A percentile compares a stretch with the other conserved stretches of the same genome.
Evolutionary conservation across 2,888 invertebrate species (phyloP).

Genomic region (Drosophila bunnanda): DNA sequence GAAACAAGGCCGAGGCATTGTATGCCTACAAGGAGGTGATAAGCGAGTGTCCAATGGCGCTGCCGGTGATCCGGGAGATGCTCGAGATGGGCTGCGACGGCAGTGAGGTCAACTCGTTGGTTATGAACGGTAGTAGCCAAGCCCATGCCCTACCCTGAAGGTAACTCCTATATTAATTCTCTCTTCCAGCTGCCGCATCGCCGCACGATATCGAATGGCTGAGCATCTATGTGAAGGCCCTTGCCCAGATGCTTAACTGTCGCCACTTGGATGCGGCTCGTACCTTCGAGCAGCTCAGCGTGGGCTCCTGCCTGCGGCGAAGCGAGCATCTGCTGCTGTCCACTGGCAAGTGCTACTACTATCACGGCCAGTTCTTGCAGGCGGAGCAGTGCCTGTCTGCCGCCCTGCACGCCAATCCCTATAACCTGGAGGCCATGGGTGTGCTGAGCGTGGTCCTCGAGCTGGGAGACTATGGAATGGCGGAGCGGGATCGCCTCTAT

Average conservation of each 20-base stretch:
- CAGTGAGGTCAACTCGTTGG: conserved; percentile 90
- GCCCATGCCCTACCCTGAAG: not conserved
- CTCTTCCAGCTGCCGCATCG: conserved; percentile 68
- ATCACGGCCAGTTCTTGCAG: conserved; percentile 89
- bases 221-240: conserved; percentile 87
- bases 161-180: no score
- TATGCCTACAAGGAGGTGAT: conserved; percentile 92
- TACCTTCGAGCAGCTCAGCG: conserved; percentile 89
- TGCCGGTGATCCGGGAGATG: conserved; percentile 90
- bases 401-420: conserved; percentile 86
- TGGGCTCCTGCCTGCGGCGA: conserved; percentile 87
- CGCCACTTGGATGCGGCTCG: conserved; percentile 89
- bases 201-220: conserved; percentile 86
- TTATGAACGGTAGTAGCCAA: conserved; percentile 86
- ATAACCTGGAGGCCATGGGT: conserved; percentile 87
- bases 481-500: conserved; percentile 88
- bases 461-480: conserved; percentile 86
- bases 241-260: conserved; percentile 88
- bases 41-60: conserved; percentile 89
- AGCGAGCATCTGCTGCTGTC: conserved; percentile 88
- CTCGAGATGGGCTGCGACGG: conserved; percentile 90
- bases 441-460: conserved; percentile 87
- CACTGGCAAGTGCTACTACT: conserved; percentile 90
- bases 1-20: conserved; percentile 89
- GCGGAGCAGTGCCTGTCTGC: conserved; percentile 86